A percentile compares a stretch with the other conserved stretches of the same genome.
These are phyloP conservation scores for Desmophyllum pertusum DNA, from an alignment of 92 coral and sea anemone genomes.

Conservation along the genomic window DNA sequence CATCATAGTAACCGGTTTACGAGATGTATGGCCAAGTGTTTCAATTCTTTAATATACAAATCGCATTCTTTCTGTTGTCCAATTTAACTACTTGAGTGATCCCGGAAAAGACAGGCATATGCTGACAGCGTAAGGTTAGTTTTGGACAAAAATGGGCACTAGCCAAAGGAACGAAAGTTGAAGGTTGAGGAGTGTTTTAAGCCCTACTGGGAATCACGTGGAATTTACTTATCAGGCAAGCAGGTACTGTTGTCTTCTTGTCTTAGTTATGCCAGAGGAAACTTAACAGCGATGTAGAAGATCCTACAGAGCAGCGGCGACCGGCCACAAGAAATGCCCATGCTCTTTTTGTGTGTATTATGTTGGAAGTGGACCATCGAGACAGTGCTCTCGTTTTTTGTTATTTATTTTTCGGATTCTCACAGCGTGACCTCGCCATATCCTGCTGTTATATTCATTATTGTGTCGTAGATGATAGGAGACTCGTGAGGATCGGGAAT, in stretches of 20 bases:
- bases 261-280: neutral
- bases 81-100: neutral
- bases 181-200: neutral
- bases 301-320: neutral
- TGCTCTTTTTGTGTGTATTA: conserved; percentile 10
- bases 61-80: neutral
- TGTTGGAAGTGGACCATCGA: neutral
- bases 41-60: neutral
- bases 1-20: neutral
- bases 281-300: neutral
- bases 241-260: neutral
- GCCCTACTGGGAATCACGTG: conserved; percentile 24
- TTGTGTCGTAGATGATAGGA: neutral
- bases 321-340: conserved; percentile 20
- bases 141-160: neutral
- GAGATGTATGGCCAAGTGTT: neutral
- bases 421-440: conserved; percentile 15
- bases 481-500: conserved; percentile 30
- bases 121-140: neutral
- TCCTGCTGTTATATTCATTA: conserved; percentile 15
- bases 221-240: neutral
- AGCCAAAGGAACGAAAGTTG: neutral
- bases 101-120: neutral
- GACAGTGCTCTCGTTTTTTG: conserved; percentile 9
- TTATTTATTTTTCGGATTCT: neutral